Conservation (phyloP, 2,113 vertebrate species). For the Thunnus maccoyii region DNA sequence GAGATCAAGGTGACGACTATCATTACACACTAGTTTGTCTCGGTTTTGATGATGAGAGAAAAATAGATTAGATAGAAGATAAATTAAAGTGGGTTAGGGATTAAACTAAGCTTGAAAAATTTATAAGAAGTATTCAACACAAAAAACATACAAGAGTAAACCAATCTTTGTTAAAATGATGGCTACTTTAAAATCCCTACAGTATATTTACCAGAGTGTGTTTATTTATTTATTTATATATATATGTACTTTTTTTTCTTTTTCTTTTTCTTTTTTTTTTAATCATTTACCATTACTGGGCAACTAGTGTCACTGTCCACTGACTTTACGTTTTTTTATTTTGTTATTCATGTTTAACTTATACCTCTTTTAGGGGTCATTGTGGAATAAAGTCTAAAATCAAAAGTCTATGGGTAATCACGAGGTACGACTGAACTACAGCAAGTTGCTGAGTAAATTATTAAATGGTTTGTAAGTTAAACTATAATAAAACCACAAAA, state of each 20-base stretch:
- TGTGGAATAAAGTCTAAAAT: not conserved
- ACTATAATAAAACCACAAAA: not conserved
- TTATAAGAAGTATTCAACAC: too few relatives aligned
- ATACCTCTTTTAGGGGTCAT: not conserved
- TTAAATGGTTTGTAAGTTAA: not conserved
- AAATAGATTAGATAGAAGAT: not conserved
- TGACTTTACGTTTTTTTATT: not conserved
- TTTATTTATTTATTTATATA: not conserved
- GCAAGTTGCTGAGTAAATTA: not conserved
- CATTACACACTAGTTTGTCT: not conserved
- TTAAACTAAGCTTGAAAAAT: not conserved
- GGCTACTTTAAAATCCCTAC: not conserved
- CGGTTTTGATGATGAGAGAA: slow-evolving; percentile 9
- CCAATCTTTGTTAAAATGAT: not conserved
- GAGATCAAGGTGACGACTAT: not conserved
- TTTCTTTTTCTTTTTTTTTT: too few relatives aligned
- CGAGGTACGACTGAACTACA: too few relatives aligned
- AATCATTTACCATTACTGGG: not conserved
- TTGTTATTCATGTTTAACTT: not conserved
- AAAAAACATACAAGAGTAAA: not conserved
- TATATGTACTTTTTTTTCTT: too few relatives aligned
- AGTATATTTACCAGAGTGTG: not conserved
- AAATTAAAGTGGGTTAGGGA: too few relatives aligned
- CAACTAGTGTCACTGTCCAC: too few relatives aligned
- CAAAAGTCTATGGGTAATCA: not conserved